Evolutionary conservation across 2,888 invertebrate species (phyloP), one percentile per base, ranked within the genome.

Genomic region (Cheiracanthium punctorium): DNA sequence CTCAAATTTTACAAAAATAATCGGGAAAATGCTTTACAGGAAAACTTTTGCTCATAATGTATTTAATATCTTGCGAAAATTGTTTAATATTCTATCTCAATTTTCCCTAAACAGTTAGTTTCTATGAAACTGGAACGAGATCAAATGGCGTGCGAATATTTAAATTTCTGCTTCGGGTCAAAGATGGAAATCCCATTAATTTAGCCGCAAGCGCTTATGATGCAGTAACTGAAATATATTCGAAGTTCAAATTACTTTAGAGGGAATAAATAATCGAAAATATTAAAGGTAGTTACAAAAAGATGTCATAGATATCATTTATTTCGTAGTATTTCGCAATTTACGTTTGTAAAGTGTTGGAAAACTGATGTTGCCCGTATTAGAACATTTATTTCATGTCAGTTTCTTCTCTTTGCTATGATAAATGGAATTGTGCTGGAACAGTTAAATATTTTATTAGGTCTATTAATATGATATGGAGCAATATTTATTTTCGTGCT

Each of bases 21-120:
- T 48, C 17, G 10, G 43, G 14, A 48, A 48, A 48, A 48, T 2
- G 14, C 17, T 48, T 48, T 17, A 17, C 1, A 48, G 37, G 10
- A 48, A 48, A 48, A 48, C 14, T 17, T 17, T 48, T 17, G 2
- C 43, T 48, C 43, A 17, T 17, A 48, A 48, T 17, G 17, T 48
- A 48, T 48, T 48, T 48, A 48, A 48, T 48, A 48, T 17, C 43
- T 48, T 14, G 14, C 17, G 17, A 58, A 17, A 24, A 58, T 58
- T 58, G 58, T 58, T 58, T 58, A 58, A 58, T 58, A 58, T 58
- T 58, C 24, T 24, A 58, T 58, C 58, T 58, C 24, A 58, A 58
- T 58, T 24, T 58, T 58, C 58, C 24, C 1, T 58, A 58, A 48
- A 58, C 58, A 58, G 58, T 48, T 48, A 14, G 8, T 17, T 20